These are phyloP conservation scores for Timema cristinae DNA, from an alignment of 2,888 invertebrate species.

Conservation along the genomic window DNA sequence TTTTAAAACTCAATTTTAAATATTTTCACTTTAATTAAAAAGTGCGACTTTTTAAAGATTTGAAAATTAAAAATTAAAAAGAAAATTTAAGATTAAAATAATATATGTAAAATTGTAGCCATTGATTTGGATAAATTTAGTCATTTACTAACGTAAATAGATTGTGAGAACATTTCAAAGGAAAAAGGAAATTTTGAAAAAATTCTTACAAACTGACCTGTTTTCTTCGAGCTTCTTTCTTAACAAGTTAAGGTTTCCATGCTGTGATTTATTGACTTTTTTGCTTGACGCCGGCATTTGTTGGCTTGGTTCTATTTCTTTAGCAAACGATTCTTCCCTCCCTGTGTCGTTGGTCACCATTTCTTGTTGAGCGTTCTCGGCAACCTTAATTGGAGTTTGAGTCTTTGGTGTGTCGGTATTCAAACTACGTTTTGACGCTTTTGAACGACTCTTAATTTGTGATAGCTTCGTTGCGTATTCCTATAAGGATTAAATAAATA, in stretches of 20 bases:
- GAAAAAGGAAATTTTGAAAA: no score
- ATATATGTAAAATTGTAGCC: no score
- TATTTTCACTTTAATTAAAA: no score
- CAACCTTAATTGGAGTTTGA: background rate
- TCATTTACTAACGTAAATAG: no score
- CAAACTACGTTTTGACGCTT: slow-evolving; percentile 31
- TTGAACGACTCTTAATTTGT: slow-evolving; percentile 45
- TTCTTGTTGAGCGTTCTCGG: background rate
- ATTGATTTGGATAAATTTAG: no score
- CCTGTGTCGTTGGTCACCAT: background rate
- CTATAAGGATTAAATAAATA: slow-evolving; percentile 34
- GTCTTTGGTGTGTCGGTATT: background rate
- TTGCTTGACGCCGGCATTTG: slow-evolving; percentile 10
- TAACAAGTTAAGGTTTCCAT: slow-evolving; percentile 25
- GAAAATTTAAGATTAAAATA: no score
- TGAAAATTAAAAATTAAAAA: no score
- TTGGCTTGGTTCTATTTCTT: slow-evolving; percentile 14
- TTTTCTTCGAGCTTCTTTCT: slow-evolving; percentile 44
- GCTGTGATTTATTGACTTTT: slow-evolving; percentile 11
- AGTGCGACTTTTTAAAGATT: no score
- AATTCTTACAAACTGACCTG: slow-evolving; percentile 37
- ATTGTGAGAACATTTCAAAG: no score
- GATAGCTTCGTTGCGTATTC: slow-evolving; percentile 45
- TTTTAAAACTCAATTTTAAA: no score
- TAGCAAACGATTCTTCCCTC: background rate